Evolutionary conservation across 37 sponge, comb jelly and placozoan genomes (phyloP), one percentile per base, ranked within the genome.

Genomic region (Eunapius fragilis): DNA sequence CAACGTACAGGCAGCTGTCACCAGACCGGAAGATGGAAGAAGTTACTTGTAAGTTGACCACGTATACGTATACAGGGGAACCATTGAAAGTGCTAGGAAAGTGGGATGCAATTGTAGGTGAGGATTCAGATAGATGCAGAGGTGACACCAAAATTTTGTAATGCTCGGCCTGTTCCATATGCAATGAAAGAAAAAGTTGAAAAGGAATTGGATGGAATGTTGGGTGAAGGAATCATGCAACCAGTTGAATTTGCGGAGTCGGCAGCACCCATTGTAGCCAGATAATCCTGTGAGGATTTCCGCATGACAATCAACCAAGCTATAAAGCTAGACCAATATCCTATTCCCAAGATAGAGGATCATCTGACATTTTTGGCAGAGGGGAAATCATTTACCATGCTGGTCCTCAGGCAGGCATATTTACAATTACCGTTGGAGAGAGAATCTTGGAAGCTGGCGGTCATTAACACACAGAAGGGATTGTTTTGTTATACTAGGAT

Each of bases 271-370:
- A 79, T 79, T 48, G 80, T 79, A 79, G 28, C 67, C 0, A 23
- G 67, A 79, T 26, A 77, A 79, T 79, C n/a, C n/a, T 79, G 80
- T 79, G 80, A 67, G 13, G 80, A 79, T n/a, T 79, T 79, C 12
- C 35, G 67, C 23, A n/a, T 49, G 31, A 79, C 80, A 10, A 69
- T 67, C 31, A 80, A 80, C 32, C 31, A 67, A n/a, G 80, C 67
- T 31, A 68, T 69, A 19, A 58, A 67, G 69, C 47, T 80, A 25
- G 68, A 68, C 69, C 38, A 69, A 27, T 80, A 80, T 48, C 80
- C 80, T 14, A 80, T 80, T 67, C 70, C 80, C 14, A 80, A 80
- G 34, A 69, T 80, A 23, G 80, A 80, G 34, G 80, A 80, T 33
- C 34, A 69, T 24, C 67, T 80, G 58, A 58, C 58, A 58, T 58